Evolutionary conservation across 2,797 vertebrate genomes (phyloP).

Genomic region (Peromyscus attwateri): DNA sequence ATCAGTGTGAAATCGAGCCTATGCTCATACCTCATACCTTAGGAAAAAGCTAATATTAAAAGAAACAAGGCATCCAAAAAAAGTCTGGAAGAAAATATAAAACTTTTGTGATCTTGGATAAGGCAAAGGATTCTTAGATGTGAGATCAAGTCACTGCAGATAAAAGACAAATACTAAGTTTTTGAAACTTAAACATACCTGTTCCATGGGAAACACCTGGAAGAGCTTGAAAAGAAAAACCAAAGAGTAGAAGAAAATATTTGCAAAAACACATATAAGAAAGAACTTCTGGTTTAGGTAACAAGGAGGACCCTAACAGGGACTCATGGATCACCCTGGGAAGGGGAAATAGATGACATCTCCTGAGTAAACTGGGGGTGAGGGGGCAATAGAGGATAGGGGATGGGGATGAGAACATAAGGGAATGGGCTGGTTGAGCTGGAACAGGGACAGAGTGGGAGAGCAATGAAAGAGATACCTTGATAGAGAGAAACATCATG

Average conservation of each 20-base stretch:
- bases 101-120: background rate
- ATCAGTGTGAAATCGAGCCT: background rate
- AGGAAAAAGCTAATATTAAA: background rate
- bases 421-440: too few species aligned
- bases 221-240: background rate
- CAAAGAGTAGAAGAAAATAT: background rate
- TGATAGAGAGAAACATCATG: too few species aligned
- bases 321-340: too few species aligned
- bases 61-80: background rate
- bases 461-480: too few species aligned
- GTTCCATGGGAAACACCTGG: background rate
- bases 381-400: too few species aligned
- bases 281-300: background rate
- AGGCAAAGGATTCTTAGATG: background rate
- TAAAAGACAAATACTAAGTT: background rate
- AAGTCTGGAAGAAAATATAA: background rate
- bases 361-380: too few species aligned
- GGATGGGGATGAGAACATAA: too few species aligned
- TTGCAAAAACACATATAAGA: background rate
- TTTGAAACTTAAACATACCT: background rate
- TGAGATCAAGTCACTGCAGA: background rate
- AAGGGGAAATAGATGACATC: too few species aligned
- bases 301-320: too few species aligned
- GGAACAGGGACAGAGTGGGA: too few species aligned
- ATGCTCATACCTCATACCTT: background rate